A percentile compares a stretch with the other conserved stretches of the same genome.
phyloP scores from a whole-genome alignment of 1,140 invertebrate species.

The Heliothis virescens region DNA sequence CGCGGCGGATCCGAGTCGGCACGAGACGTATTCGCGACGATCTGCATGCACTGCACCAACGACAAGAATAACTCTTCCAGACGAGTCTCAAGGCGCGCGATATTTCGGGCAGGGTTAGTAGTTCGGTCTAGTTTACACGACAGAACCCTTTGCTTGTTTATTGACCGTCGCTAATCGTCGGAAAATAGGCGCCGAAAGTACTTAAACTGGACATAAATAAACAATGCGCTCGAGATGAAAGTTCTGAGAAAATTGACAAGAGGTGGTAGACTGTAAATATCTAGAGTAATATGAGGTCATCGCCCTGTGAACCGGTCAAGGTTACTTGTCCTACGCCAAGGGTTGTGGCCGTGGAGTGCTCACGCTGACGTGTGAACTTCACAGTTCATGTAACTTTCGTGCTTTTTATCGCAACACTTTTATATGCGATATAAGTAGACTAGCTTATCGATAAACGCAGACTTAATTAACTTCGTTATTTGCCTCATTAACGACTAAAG shows the following conservation, averaged over 20 bases:
- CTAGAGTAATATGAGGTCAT: constrained; percentile 61
- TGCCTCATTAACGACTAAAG: constrained; percentile 53
- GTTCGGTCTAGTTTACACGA: constrained; percentile 72
- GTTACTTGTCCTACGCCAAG: constrained; percentile 61
- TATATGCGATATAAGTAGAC: constrained; percentile 41
- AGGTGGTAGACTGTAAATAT: constrained; percentile 47
- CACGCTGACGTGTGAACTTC: constrained; percentile 54
- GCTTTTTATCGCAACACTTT: constrained; percentile 52
- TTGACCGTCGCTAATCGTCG: constrained; percentile 54
- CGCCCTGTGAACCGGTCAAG: constrained; percentile 75
- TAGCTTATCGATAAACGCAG: constrained; percentile 48
- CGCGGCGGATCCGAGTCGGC: constrained; percentile 64
- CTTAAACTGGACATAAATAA: constrained; percentile 54
- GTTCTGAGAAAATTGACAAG: constrained; percentile 39
- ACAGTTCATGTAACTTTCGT: constrained; percentile 48
- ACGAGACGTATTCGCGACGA: constrained; percentile 72
- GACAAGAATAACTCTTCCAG: constrained; percentile 78
- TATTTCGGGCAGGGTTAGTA: constrained; percentile 82
- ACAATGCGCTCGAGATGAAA: constrained; percentile 47
- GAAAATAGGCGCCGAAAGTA: constrained; percentile 45
- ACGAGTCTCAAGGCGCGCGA: constrained; percentile 70
- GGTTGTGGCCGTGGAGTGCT: constrained; percentile 48
- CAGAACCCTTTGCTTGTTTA: constrained; percentile 57
- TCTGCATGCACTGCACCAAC: constrained; percentile 62
- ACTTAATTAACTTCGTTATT: constrained; percentile 50